A percentile compares a stretch with the other conserved stretches of the same genome.
These are phyloP conservation scores for Zonotrichia leucophrys DNA, from an alignment of 2,113 vertebrate genomes.

Conservation along the genomic window DNA sequence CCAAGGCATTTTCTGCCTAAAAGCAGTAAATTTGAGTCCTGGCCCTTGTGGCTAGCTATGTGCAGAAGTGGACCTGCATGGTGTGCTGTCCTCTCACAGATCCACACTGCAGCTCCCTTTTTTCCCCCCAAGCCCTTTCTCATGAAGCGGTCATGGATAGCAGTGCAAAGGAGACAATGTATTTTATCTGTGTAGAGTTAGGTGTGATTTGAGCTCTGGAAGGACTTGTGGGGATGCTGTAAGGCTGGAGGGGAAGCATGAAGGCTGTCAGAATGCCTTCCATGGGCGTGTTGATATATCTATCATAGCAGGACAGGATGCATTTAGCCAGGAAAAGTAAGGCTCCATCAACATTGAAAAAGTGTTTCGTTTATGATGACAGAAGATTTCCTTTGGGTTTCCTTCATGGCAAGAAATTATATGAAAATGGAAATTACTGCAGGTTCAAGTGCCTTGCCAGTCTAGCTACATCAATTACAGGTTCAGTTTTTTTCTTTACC, in stretches of 20 bases:
- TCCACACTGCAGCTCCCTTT: neutral
- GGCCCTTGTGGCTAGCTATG: neutral
- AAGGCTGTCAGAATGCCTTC: neutral
- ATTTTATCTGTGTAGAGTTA: neutral
- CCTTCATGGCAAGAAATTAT: neutral
- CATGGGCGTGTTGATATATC: neutral
- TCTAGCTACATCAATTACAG: neutral
- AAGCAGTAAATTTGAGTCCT: neutral
- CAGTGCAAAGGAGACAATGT: neutral
- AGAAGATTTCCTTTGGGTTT: neutral
- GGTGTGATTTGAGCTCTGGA: neutral
- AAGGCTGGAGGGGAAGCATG: neutral
- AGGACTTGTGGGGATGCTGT: neutral
- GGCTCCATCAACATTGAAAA: neutral
- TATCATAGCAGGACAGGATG: neutral
- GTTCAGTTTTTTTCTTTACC: neutral
- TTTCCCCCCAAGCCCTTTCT: fast-evolving
- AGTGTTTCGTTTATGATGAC: neutral
- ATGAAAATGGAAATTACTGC: neutral
- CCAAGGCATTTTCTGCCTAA: neutral
- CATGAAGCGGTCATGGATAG: neutral
- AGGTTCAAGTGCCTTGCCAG: neutral
- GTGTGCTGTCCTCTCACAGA: neutral
- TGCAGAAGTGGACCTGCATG: neutral
- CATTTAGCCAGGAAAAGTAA: neutral